Base-by-base conservation (phyloP, 2,888 invertebrate genomes). In the Drosophila borealis region DNA sequence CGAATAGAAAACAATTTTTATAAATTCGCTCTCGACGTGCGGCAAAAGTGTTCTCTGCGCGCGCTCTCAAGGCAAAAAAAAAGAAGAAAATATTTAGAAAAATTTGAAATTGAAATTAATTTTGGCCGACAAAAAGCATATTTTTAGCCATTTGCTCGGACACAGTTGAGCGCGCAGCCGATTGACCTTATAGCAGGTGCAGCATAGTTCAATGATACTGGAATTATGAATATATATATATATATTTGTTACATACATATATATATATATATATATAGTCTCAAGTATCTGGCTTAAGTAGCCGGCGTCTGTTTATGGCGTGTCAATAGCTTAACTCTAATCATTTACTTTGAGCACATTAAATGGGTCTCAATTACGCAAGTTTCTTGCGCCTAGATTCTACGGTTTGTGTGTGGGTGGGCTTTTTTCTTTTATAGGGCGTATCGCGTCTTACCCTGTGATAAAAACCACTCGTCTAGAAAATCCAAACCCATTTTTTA, bases 401-500 rank as follows among this genome's bases (percentile, higher is more conserved):
- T 59, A 11, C 11, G 50, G 6, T 54, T 44, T 36, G 64, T 45
- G 21, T 21, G 37, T 37, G 55, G 48, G n/a, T 49, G 46, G 48
- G 9, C n/a, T 19, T 21, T 17, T 14, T 44, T 45, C 29, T 41
- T 25, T 51, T 41, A 25, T 44, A 39, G 61, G 46, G 59, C 59
- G 37, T 37, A 50, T 45, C 13, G 19, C 49, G 66, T 70, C 87
- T 91, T 91, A 91, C 91, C 92, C 92, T 92, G 92, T 75, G 91
- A 92, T 88, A 91, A 86, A 88, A 91, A 91, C 92, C 91, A 91
- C 82, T 91, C 91, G 79, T 92, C 91, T 81, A 92, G 88, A 90
- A 91, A 91, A 89, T 92, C 91, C 90, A 91, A 88, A 84, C 84
- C 84, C 86, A 87, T 87, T 81, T 73, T 76, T 29, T 29, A 8